Conservation (phyloP, 2,113 vertebrate genomes). For the Sebastes fasciatus region DNA sequence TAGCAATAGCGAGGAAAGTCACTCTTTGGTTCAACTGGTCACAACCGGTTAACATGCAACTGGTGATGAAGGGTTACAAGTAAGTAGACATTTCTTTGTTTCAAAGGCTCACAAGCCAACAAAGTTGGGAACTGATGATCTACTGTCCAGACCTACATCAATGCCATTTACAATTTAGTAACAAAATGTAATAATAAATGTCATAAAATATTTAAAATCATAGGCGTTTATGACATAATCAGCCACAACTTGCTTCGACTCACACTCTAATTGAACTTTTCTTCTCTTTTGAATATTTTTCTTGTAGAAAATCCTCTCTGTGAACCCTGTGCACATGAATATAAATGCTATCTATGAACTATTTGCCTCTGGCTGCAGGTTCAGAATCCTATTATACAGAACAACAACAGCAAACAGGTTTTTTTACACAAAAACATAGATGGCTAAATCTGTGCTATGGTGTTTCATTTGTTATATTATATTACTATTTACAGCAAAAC, state of each 20-base stretch:
- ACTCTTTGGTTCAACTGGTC: neutral
- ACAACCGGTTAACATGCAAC: neutral
- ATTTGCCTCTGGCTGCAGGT: neutral
- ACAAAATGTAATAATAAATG: neutral
- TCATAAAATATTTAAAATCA: neutral
- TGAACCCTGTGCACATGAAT: slow-evolving; percentile 5
- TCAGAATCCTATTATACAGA: neutral
- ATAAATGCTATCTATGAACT: slow-evolving; percentile 8
- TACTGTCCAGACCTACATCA: neutral
- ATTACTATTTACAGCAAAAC: slow-evolving; percentile 4
- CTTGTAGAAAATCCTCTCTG: neutral
- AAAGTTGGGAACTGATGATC: neutral
- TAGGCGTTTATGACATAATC: neutral
- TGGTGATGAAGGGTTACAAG: neutral
- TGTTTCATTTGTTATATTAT: neutral
- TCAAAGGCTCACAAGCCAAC: neutral
- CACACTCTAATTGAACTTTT: slow-evolving; percentile 2
- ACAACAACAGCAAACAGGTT: neutral
- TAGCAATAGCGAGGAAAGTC: neutral
- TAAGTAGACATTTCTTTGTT: neutral
- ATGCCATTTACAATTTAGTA: neutral
- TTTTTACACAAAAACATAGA: neutral
- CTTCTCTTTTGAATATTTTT: neutral
- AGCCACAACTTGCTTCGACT: neutral
- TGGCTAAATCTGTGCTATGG: neutral